Conservation (phyloP, 2,888 invertebrate species). For the Teleogryllus oceanicus region DNA sequence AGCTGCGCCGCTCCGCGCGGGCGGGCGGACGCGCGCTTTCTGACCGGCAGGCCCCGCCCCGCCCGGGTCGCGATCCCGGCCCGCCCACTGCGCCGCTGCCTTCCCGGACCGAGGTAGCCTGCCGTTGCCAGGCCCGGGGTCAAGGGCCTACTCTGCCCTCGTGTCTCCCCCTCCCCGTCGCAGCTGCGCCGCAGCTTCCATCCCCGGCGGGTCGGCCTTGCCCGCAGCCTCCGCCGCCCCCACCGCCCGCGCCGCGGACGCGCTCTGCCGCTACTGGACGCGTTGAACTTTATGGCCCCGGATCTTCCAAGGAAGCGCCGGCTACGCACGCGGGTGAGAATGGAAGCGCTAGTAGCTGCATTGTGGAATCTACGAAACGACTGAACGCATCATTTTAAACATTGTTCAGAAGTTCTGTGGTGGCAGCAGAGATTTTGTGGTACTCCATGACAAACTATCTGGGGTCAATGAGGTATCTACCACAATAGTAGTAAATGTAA, state of each 20-base stretch:
- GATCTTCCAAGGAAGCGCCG: background rate
- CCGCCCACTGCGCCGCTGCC: background rate
- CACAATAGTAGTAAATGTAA: too few species aligned
- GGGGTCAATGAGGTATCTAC: too few species aligned
- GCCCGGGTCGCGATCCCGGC: background rate
- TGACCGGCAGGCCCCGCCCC: background rate
- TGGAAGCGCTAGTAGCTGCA: too few species aligned
- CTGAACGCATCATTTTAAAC: too few species aligned
- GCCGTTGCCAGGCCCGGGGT: conserved; percentile 6
- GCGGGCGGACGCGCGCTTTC: background rate
- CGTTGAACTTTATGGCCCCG: background rate
- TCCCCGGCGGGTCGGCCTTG: background rate
- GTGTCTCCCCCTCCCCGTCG: background rate
- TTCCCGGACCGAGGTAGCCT: background rate
- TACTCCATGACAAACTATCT: too few species aligned
- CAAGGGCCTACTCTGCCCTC: background rate
- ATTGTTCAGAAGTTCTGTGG: too few species aligned
- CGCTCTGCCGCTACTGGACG: too few species aligned
- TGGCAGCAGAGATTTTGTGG: too few species aligned
- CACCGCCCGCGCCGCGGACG: background rate
- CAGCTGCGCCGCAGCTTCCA: background rate
- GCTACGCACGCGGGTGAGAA: background rate
- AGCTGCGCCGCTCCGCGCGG: background rate
- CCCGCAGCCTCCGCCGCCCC: background rate
- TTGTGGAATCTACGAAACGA: too few species aligned